Evolutionary conservation across 2,888 invertebrate species (phyloP).

Genomic region (Lasioglossum zephyrum): DNA sequence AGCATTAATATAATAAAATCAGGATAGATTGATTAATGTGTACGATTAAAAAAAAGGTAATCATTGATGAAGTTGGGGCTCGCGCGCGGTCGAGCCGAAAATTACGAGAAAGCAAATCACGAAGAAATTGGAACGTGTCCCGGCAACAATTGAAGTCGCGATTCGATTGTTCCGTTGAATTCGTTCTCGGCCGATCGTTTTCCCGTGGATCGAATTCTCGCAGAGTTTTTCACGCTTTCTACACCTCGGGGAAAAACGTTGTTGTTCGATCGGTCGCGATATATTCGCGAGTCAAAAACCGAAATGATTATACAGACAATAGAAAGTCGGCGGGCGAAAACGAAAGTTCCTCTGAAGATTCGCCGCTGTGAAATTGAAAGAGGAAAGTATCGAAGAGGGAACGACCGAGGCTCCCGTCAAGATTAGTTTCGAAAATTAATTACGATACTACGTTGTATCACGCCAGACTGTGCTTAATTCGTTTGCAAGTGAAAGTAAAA

Average conservation of each 20-base stretch:
- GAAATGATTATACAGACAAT: conserved; percentile 38
- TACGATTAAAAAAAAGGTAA: too few species aligned
- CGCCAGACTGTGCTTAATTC: not conserved
- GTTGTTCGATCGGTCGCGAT: conserved; percentile 35
- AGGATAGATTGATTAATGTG: too few species aligned
- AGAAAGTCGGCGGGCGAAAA: conserved; percentile 47
- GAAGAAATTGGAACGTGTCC: conserved; percentile 39
- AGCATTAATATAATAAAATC: too few species aligned
- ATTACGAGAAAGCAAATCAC: conserved; percentile 35
- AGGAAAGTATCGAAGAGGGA: conserved; percentile 16
- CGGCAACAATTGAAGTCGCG: conserved; percentile 40
- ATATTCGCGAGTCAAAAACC: conserved; percentile 43
- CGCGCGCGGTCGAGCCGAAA: conserved; percentile 27
- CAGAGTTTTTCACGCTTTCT: conserved; percentile 59
- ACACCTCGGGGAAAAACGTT: conserved; percentile 20
- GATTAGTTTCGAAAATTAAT: conserved; percentile 22
- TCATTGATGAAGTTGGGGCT: too few species aligned
- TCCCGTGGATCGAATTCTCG: conserved; percentile 30
- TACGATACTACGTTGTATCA: not conserved
- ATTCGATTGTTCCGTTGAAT: conserved; percentile 48
- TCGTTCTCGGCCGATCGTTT: conserved; percentile 27
- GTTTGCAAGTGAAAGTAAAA: not conserved
- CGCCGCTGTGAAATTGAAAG: conserved; percentile 27
- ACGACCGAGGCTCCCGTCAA: conserved; percentile 30
- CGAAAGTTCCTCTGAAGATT: conserved; percentile 29